Base-by-base conservation (phyloP, 2,888 invertebrate species). In the Melanargia galathea region DNA sequence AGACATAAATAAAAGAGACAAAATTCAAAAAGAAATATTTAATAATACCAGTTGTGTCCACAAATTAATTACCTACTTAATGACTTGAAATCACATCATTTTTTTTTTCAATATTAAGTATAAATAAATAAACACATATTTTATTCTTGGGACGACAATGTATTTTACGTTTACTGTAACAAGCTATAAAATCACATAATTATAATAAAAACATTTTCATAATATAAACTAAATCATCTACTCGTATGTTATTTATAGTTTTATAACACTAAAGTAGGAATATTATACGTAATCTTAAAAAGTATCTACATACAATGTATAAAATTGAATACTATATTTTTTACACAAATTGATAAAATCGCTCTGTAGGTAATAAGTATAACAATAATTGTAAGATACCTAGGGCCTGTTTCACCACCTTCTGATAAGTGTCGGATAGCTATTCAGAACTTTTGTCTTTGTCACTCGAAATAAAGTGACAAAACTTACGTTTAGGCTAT, bases 271-370 rank as follows among this genome's bases (percentile, higher is more conserved):
- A 66, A 66, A 69, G 66, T 68, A 71, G 68, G 67, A 70, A 67
- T 70, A 69, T 55, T 13, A 22, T 46, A 46, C 48, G 60, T 60
- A 62, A 59, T 54, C 59, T 70, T 68, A 70, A 52, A 6, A 35
- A 35, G 13, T 52, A 69, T 24, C 63, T 71, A 71, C 43, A 61
- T 72, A 71, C 67, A 71, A 72, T 80, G 81, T 84, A 86, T 83
- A 84, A 83, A 84, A 84, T 82, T 80, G 77, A 84, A 84, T 84
- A 84, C 78, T 74, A 71, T 71, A 73, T 68, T n/a, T 81, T 75
- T 26, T 80, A 81, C 75, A 75, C 72, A 74, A 70, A 65, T 24
- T 26, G 62, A n/a, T 62, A 62, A 56, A 62, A 24, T 62, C 48
- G 20, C 57, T 65, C 66, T 38, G 16, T 43, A 0, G 60, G 33